Evolutionary conservation across 2,888 invertebrate genomes (phyloP), one percentile per base, ranked within the genome.

Genomic region (Crioceris asparagi): DNA sequence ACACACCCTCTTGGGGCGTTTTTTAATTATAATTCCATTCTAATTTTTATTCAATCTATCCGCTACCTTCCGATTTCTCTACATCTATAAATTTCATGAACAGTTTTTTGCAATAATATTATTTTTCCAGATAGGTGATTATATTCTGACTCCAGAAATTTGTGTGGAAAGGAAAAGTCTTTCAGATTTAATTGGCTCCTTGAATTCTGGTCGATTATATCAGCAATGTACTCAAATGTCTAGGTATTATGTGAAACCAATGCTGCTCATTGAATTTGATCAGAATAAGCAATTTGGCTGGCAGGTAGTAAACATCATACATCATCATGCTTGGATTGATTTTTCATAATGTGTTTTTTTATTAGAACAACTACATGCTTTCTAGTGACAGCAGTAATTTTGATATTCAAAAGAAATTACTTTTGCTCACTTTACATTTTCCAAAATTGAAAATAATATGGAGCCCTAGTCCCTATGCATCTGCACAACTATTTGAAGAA

Each of bases 91-190:
- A n/a, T n/a, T n/a, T n/a, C n/a, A n/a, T n/a, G n/a, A n/a, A n/a
- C n/a, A n/a, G n/a, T n/a, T n/a, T n/a, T n/a, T n/a, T n/a, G n/a
- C n/a, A n/a, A n/a, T n/a, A n/a, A n/a, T n/a, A n/a, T n/a, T 29
- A 14, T 47, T 48, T 27, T 56, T 60, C 12, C 52, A 88, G 85
- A 82, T 98, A 40, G 98, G 97, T 1, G 98, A 98, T 67, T 98
- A 99, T 60, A 91, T 98, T 56, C 69, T 99, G 11, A 91, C 96
- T 0, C 91, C 94, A 0, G 91, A 94, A 15, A 86, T 96, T 47
- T 96, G 97, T 57, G 84, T 98, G 12, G 98, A 99, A 66, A 73
- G 98, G 34, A 98, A 98, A 66, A 92, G 92, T 32, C 75, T 97
- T 45, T 91, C 90, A 4, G 97, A 98, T 72, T 70, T 98, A 48